Conservation (phyloP, 2,113 vertebrate genomes). For the Chaetodon trifascialis region DNA sequence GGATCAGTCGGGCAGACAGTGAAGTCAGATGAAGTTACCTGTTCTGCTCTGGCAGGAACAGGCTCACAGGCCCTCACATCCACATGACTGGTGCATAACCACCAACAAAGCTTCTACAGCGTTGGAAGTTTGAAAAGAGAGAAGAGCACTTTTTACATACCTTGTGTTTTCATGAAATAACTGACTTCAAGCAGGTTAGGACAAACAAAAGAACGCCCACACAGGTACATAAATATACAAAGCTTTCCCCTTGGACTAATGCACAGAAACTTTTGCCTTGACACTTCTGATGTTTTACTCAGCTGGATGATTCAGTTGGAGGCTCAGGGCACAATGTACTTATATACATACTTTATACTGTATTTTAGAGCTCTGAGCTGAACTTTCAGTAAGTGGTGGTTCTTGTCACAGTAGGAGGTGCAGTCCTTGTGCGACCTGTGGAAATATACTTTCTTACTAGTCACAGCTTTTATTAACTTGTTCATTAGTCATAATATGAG, state of each 20-base stretch:
- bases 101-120: not conserved
- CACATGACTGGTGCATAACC: not conserved
- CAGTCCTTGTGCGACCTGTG: not conserved
- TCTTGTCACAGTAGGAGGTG: not conserved
- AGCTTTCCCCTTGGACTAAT: not conserved
- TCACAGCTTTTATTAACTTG: not conserved
- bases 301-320: slow-evolving; percentile 1
- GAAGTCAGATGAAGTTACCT: slow-evolving; percentile 27
- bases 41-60: not conserved
- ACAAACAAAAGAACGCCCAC: slow-evolving; percentile 16
- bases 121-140: not conserved
- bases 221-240: not conserved
- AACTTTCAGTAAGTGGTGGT: not conserved
- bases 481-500: not conserved
- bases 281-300: not conserved
- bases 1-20: not conserved
- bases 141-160: not conserved
- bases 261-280: not conserved
- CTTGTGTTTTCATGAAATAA: slow-evolving; percentile 5
- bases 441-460: not conserved
- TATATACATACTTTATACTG: too few relatives aligned
- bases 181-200: not conserved
- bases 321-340: not conserved
- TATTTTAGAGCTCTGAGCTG: not conserved
- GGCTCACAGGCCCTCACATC: not conserved